Base-by-base conservation (phyloP, 2,797 vertebrate genomes). In the Sitta carolinensis region DNA sequence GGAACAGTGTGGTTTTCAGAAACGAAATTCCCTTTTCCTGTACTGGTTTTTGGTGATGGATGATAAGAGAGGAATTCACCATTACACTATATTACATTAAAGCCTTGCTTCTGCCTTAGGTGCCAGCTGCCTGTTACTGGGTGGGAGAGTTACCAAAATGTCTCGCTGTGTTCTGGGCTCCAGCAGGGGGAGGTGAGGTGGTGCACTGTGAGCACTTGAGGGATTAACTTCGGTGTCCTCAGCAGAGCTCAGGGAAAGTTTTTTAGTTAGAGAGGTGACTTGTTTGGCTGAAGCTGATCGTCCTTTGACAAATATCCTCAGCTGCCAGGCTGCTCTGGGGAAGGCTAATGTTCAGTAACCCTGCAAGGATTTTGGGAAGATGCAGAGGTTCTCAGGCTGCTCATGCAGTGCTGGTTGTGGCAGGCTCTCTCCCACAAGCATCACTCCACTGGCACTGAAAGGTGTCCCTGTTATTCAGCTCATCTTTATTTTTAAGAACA, bases 121-220 rank as follows among this genome's bases (percentile, higher is more conserved):
- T 34, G 10, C 34, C 18, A 66, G 13, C 57, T 87, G 13, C 14
- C 45, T 32, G 1, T 22, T 11, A 22, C 1, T 27, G 47, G 11
- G 6, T 40, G 23, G 27, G 13, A 15, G n/a, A 8, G 16, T 43
- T 48, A 23, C 29, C 34, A 16, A 62, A 66, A 34, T 19, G 16
- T 17, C 25, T 58, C 0, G 0, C 22, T 0, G 3, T 38, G 54
- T 0, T 51, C 89, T 62, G 11, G n/a, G 30, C 74, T 34, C 61
- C 36, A 69, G 16, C 72, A 38, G 10, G 6, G 21, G 20, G 23
- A 59, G 20, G 18, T 67, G 86, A 40, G 58, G 22, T 40, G 20
- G 15, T 40, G 38, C 38, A 6, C 27, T 23, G n/a, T 0, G 0
- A 32, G 16, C 20, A 50, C 8, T 5, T 62, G 34, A 27, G 42